Percentiles rank a stretch among this genome's conserved stretches.
phyloP scores from a whole-genome alignment of 2,113 vertebrate genomes.

The Amazona vittata region DNA sequence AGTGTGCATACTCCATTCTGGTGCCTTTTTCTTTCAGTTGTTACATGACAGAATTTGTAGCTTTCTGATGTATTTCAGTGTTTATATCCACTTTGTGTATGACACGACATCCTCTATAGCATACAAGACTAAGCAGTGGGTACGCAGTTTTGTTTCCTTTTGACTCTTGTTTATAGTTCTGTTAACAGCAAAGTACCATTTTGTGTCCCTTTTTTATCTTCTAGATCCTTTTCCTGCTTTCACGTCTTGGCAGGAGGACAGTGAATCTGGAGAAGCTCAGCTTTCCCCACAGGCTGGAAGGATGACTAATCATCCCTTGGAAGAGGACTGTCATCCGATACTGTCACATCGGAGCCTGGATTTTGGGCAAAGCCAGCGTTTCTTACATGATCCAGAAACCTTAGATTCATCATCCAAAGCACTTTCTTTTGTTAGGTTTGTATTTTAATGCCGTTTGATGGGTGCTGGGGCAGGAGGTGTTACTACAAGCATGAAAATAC shows the following conservation, averaged over 20 bases:
- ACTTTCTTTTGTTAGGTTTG: conserved; percentile 85
- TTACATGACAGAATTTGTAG: conserved; percentile 50
- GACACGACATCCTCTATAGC: conserved; percentile 54
- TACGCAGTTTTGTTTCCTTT: conserved; percentile 9
- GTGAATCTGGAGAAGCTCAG: conserved; percentile 92
- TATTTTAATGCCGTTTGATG: background rate
- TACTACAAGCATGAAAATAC: background rate
- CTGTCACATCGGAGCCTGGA: conserved; percentile 90
- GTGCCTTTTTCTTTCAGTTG: conserved; percentile 40
- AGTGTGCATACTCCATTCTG: conserved; percentile 58
- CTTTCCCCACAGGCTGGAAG: conserved; percentile 95
- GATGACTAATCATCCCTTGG: conserved; percentile 88
- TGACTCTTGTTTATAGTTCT: background rate
- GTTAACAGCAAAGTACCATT: conserved; percentile 41
- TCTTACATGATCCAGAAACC: conserved; percentile 86
- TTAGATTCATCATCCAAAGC: conserved; percentile 89
- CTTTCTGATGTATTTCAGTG: conserved; percentile 59
- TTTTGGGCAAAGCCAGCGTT: conserved; percentile 93
- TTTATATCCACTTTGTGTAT: conserved; percentile 56
- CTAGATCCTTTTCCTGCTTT: conserved; percentile 93
- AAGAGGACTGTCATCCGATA: conserved; percentile 86
- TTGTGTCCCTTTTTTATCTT: conserved; percentile 61
- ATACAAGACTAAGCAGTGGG: conserved; percentile 50
- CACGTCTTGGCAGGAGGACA: conserved; percentile 95
- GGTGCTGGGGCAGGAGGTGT: background rate